phyloP scores from a whole-genome alignment of 2,113 vertebrate species.

The Epinephelus fuscoguttatus region DNA sequence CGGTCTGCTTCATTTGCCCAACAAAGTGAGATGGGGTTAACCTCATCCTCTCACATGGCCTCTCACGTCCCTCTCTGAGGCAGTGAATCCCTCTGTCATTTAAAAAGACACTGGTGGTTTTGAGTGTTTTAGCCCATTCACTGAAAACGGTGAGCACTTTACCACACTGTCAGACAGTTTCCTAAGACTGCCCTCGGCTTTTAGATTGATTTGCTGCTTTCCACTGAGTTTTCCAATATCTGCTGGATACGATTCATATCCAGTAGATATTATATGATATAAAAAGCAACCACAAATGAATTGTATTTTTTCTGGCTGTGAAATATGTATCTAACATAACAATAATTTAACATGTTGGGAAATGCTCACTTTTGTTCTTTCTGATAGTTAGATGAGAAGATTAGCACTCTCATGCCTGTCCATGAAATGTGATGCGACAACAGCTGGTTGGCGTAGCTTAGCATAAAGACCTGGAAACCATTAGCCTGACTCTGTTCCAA shows the following conservation, averaged over 20 bases:
- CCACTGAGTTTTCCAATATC: background rate
- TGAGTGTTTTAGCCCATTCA: conserved; percentile 3
- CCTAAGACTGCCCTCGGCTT: background rate
- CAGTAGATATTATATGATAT: background rate
- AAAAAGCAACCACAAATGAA: background rate
- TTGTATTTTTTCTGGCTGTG: background rate
- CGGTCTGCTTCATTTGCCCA: conserved; percentile 55
- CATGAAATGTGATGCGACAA: background rate
- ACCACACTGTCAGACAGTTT: background rate
- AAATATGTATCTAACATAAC: background rate
- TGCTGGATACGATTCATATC: background rate
- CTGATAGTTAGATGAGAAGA: too few relatives aligned
- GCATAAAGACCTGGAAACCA: too few relatives aligned
- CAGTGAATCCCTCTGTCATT: conserved; percentile 6
- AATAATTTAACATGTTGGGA: background rate
- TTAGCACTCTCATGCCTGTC: background rate
- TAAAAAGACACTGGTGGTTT: conserved; percentile 11
- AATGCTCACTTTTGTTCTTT: too few relatives aligned
- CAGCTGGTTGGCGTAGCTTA: background rate
- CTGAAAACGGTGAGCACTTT: background rate
- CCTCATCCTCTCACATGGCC: conserved; percentile 50
- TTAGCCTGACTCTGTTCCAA: too few relatives aligned
- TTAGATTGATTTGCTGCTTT: background rate
- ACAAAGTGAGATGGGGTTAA: conserved; percentile 47
- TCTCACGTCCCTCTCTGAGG: conserved; percentile 17